Base-by-base conservation (phyloP, 2,888 invertebrate species). In the Zaprionus obscuricornis region DNA sequence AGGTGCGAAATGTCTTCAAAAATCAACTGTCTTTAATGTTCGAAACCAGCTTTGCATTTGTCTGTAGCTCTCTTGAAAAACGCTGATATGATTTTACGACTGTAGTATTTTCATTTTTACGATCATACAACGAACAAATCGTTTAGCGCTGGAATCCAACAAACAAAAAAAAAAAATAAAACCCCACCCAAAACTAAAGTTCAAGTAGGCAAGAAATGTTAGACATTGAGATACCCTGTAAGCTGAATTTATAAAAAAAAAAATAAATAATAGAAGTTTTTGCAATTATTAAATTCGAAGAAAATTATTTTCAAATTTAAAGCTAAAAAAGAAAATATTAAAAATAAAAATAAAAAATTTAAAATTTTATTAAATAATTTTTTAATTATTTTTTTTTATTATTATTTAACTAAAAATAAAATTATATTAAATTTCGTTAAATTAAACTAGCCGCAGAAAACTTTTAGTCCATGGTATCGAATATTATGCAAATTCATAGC, bases 121-220 rank as follows among this genome's bases (percentile, higher is more conserved):
- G 81, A 85, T 83, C 84, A 46, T 42, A 52, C 36, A 63, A 51
- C 56, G 50, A 45, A 81, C 86, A 85, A 85, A 81, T 83, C 86
- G 86, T 62, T 85, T 78, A 82, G 60, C 83, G 47, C 64, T 49
- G 68, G 31, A 36, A 13, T 34, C 39, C 34, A 26, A 60, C 37
- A 16, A 37, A 17, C n/a, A n/a, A n/a, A n/a, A n/a, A n/a, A n/a
- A n/a, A n/a, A n/a, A n/a, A n/a, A n/a, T n/a, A n/a, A 50, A 22
- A 58, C 33, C 27, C 20, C 26, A 55, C 29, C 66, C 37, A 36
- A 66, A 42, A 26, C 24, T 10, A 13, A 22, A 27, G 22, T 16
- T 16, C 16, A 36, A 2, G 17, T 1, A 8, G 2, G 31, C 2
- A 7, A 1, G 5, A 2, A 3, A 3, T 34, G 24, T 6, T 3